Evolutionary conservation across 2,797 vertebrate genomes (phyloP), one percentile per base, ranked within the genome.

Genomic region (Hapalemur alaotrensis): DNA sequence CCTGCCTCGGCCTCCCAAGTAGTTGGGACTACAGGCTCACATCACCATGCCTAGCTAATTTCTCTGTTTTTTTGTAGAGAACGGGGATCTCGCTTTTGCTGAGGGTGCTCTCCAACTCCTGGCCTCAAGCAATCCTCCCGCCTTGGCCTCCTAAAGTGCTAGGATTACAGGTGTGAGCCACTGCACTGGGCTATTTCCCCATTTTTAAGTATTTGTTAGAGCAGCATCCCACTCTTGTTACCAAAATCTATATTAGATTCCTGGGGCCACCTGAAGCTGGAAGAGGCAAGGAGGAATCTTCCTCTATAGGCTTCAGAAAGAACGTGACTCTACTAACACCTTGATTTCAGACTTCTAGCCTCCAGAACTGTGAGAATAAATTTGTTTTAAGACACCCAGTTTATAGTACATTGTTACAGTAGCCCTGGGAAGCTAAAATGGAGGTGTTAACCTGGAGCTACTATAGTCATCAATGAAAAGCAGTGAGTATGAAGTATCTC

Each of bases 121-220:
- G 23, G 10, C 23, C 54, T 57, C 4, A 57, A 25, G 54, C 61
- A 63, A 0, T 63, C 30, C 14, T 63, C 61, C 30, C 2, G 6
- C 61, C 30, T 63, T 30, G 32, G 30, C 30, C 32, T 63, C 61
- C 61, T 30, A 63, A 63, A 32, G 14, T 63, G 61, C 61, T 63
- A 63, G 61, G 14, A 32, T 63, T 63, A 63, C 6, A 63, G 57
- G 10, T 25, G 23, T 59, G 57, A 59, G 23, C 57, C 23, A 59
- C 23, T 11, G 23, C 23, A 11, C 57, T 30, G 6, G 6, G 48
- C 11, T 22, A 89, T 38, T 61, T 94, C 22, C 38, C 46, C 48
- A 69, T 73, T 90, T 95, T 87, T 75, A 87, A 87, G 30, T 95
- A 12, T 80, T 91, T 95, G 41, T 91, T 95, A 93, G 38, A 85